Conservation (phyloP, 2,113 vertebrate genomes). For the Neomonachus schauinslandi region DNA sequence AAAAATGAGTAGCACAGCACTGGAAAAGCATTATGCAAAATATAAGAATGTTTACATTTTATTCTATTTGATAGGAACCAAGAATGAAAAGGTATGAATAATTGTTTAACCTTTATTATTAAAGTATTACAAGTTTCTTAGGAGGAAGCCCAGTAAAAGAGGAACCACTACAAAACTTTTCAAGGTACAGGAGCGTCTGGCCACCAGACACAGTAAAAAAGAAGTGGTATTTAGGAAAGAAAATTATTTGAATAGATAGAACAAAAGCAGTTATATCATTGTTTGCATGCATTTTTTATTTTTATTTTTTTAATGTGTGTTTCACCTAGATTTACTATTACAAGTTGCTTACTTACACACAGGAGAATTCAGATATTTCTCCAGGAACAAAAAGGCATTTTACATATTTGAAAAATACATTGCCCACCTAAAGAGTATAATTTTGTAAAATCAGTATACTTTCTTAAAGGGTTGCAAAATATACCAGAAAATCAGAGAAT, state of each 20-base stretch:
- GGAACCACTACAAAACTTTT: background rate
- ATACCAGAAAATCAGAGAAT: background rate
- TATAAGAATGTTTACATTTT: background rate
- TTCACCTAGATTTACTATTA: constrained; percentile 37
- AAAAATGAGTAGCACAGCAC: background rate
- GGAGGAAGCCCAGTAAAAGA: background rate
- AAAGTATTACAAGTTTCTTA: background rate
- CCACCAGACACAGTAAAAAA: background rate
- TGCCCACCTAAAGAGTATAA: background rate
- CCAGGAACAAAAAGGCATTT: constrained; percentile 17
- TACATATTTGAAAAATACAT: constrained; percentile 29
- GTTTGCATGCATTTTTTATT: background rate
- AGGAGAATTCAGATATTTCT: background rate
- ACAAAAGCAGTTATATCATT: background rate
- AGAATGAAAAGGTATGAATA: background rate
- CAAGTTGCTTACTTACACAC: background rate
- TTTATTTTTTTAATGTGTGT: background rate
- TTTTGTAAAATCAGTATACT: constrained; percentile 46
- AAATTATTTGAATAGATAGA: background rate
- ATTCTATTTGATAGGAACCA: background rate
- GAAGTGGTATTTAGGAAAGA: background rate
- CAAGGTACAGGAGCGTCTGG: background rate
- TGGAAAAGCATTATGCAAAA: background rate
- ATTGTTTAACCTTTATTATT: background rate
- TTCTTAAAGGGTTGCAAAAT: background rate